Percentiles rank a stretch among this genome's conserved stretches.
Conservation (phyloP, 2,888 invertebrate species). For the Acronicta alni region DNA sequence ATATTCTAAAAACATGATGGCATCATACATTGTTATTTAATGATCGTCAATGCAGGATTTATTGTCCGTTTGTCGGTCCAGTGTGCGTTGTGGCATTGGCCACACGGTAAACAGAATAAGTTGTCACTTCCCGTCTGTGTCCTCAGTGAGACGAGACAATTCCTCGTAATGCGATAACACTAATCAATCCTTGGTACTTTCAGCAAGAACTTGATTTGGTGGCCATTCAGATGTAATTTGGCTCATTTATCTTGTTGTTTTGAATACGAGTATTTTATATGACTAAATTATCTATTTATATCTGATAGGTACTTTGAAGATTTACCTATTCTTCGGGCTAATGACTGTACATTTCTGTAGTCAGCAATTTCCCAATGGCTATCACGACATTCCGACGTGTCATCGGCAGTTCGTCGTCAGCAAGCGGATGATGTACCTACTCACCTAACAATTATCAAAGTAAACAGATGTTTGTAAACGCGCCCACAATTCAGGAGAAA, state of each 20-base stretch:
- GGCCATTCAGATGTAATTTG: conserved; percentile 3
- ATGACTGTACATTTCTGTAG: no score
- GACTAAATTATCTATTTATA: neutral
- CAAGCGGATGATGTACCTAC: no score
- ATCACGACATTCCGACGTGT: no score
- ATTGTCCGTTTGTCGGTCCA: conserved; percentile 7
- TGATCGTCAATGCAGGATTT: neutral
- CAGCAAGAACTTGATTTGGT: conserved; percentile 27
- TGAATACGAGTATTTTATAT: neutral
- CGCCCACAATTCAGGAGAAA: no score
- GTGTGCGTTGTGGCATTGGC: conserved; percentile 52
- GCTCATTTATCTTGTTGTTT: conserved; percentile 18
- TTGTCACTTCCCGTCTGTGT: conserved; percentile 72
- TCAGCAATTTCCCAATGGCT: no score
- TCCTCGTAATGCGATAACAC: conserved; percentile 52
- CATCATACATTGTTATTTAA: neutral
- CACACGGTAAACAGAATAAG: conserved; percentile 77
- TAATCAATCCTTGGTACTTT: conserved; percentile 45
- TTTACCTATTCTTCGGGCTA: no score
- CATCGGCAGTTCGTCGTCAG: no score
- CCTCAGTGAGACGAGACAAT: conserved; percentile 63
- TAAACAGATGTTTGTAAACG: no score
- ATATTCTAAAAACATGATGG: neutral
- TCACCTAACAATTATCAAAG: no score
- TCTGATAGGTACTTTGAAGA: no score